These are phyloP conservation scores for Capitella teleta DNA, from an alignment of 1,140 invertebrate genomes.

Conservation along the genomic window DNA sequence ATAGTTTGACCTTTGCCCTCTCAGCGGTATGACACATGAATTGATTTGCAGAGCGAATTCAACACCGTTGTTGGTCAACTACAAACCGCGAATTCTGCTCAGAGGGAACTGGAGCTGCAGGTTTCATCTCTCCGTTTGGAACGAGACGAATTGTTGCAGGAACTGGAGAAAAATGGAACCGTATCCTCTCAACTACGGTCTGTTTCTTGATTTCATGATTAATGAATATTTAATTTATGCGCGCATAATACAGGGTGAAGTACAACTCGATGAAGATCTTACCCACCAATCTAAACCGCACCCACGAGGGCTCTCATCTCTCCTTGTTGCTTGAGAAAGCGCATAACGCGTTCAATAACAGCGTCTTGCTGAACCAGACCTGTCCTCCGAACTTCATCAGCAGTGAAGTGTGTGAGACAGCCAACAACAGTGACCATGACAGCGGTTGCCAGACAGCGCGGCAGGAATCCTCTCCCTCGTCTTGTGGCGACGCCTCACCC, in stretches of 20 bases:
- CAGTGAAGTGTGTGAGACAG: not conserved
- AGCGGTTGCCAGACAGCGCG: not conserved
- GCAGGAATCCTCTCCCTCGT: no score
- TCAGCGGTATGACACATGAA: no score
- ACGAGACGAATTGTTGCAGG: constrained; percentile 25
- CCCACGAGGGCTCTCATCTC: not conserved
- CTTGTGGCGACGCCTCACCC: no score
- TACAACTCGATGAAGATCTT: not conserved
- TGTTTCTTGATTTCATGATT: not conserved
- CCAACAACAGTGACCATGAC: constrained; percentile 5
- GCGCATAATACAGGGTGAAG: not conserved
- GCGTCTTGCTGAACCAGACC: not conserved
- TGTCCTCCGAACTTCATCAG: not conserved
- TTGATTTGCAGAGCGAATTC: constrained; percentile 19
- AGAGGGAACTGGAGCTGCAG: constrained; percentile 21
- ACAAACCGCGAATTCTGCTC: constrained; percentile 14
- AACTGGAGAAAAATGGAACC: constrained; percentile 23
- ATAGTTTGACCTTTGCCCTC: no score
- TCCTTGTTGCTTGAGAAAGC: not conserved
- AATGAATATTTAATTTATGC: not conserved
- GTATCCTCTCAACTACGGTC: constrained; percentile 16
- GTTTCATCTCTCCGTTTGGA: constrained; percentile 20
- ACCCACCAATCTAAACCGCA: not conserved
- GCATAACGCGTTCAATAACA: not conserved
- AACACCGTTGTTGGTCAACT: constrained; percentile 12